These are phyloP conservation scores for Antennarius maculatus DNA, from an alignment of 2,797 vertebrate genomes.

Conservation along the genomic window DNA sequence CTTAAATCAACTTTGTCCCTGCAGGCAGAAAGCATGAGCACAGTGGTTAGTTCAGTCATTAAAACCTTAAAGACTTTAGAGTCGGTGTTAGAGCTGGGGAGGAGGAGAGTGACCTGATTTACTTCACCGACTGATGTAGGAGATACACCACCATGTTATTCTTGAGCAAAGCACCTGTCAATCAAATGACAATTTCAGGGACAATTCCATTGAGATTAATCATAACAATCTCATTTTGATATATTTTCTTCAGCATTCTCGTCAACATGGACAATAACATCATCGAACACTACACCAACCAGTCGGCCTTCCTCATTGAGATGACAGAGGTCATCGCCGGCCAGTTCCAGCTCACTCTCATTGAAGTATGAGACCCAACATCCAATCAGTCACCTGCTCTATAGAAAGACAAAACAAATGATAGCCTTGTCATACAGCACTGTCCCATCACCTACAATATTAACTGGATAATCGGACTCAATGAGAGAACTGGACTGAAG, in stretches of 20 bases:
- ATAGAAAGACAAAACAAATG: conserved; percentile 47
- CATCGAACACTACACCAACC: conserved; percentile 97
- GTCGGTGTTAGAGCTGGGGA: conserved; percentile 25
- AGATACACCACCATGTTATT: conserved; percentile 24
- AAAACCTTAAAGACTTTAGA: conserved; percentile 44
- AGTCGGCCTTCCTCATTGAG: conserved; percentile 93
- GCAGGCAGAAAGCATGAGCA: conserved; percentile 59
- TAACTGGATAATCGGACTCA: conserved; percentile 34
- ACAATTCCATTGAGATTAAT: background rate
- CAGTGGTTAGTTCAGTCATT: conserved; percentile 58
- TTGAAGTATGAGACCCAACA: conserved; percentile 87
- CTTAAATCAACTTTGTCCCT: conserved; percentile 75
- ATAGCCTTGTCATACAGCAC: conserved; percentile 59
- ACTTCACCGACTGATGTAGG: conserved; percentile 28
- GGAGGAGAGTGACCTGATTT: conserved; percentile 54
- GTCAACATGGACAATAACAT: conserved; percentile 99
- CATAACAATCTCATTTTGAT: background rate
- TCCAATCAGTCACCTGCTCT: background rate
- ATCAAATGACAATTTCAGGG: background rate
- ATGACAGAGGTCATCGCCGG: conserved; percentile 83
- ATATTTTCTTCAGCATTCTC: conserved; percentile 83
- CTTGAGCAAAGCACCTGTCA: background rate
- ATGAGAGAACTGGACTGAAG: conserved; percentile 38
- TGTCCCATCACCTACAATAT: conserved; percentile 57
- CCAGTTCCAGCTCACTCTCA: conserved; percentile 91